Evolutionary conservation across 2,888 invertebrate species (phyloP).

Genomic region (Heliconius ethilla): DNA sequence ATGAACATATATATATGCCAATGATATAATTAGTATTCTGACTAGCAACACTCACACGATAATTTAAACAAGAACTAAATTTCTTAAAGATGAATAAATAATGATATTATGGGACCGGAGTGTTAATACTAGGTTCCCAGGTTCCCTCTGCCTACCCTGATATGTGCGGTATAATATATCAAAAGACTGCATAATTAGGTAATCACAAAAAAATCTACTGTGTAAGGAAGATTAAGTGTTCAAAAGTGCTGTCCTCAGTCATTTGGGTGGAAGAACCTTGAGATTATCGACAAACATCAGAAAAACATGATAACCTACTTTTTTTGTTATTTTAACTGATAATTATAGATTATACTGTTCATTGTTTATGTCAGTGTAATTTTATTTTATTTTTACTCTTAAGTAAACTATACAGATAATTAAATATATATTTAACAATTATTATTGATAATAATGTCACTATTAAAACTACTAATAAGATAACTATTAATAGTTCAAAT

Average conservation of each 20-base stretch:
- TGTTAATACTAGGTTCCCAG: too few relatives aligned
- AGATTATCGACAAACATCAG: background rate
- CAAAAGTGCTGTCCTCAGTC: background rate
- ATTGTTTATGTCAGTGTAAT: background rate
- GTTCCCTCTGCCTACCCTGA: background rate
- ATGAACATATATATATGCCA: too few relatives aligned
- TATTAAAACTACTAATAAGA: slow-evolving; percentile 10
- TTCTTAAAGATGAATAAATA: too few relatives aligned
- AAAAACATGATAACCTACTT: slow-evolving; percentile 15
- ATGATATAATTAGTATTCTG: too few relatives aligned
- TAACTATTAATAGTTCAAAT: slow-evolving; percentile 48
- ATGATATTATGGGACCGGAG: too few relatives aligned
- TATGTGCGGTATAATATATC: background rate
- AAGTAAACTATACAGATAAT: background rate
- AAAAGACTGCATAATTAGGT: background rate
- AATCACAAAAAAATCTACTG: background rate
- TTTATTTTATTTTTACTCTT: slow-evolving; percentile 17
- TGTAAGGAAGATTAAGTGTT: background rate
- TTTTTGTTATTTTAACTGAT: background rate
- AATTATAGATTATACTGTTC: background rate
- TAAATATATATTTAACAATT: background rate
- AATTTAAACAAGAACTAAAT: too few relatives aligned
- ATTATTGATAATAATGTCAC: background rate
- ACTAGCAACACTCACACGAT: too few relatives aligned
- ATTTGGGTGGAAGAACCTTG: slow-evolving; percentile 4